Evolutionary conservation across 2,888 invertebrate species (phyloP).

Genomic region (Willowsia nigromaculata): DNA sequence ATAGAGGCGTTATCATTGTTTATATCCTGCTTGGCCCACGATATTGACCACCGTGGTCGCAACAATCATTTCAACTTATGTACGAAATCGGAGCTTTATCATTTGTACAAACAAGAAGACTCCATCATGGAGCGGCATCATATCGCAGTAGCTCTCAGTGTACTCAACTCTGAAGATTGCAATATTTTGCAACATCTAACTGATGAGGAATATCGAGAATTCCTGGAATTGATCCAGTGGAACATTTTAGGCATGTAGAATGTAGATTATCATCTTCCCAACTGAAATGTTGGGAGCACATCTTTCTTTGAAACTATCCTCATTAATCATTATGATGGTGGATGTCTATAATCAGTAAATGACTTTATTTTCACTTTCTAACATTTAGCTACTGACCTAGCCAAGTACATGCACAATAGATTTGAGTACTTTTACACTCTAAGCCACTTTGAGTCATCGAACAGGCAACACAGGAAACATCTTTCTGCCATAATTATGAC

Average conservation of each 20-base stretch:
- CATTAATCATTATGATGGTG: too few relatives aligned
- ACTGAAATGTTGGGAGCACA: too few relatives aligned
- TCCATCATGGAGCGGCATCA: constrained; percentile 66
- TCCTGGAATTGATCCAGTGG: constrained; percentile 61
- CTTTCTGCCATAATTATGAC: constrained; percentile 61
- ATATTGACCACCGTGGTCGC: constrained; percentile 66
- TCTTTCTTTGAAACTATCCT: too few relatives aligned
- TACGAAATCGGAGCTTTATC: constrained; percentile 52
- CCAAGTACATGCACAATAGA: constrained; percentile 53
- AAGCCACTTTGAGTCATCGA: constrained; percentile 39
- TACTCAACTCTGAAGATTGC: constrained; percentile 63
- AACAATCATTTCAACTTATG: constrained; percentile 61
- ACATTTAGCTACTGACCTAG: constrained; percentile 62
- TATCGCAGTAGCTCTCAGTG: constrained; percentile 53
- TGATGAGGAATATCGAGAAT: constrained; percentile 64
- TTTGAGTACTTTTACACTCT: constrained; percentile 58
- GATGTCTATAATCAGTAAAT: too few relatives aligned
- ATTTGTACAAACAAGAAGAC: constrained; percentile 64
- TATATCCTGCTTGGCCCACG: constrained; percentile 59
- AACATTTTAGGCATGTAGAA: constrained; percentile 52
- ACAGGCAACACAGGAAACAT: constrained; percentile 28
- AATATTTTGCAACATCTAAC: constrained; percentile 56
- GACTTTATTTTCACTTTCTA: background rate
- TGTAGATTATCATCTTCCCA: background rate
- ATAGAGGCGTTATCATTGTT: constrained; percentile 61